Percentiles rank a stretch among this genome's conserved stretches.
These are phyloP conservation scores for Cepaea nemoralis DNA, from an alignment of 1,140 invertebrate genomes.

Conservation along the genomic window DNA sequence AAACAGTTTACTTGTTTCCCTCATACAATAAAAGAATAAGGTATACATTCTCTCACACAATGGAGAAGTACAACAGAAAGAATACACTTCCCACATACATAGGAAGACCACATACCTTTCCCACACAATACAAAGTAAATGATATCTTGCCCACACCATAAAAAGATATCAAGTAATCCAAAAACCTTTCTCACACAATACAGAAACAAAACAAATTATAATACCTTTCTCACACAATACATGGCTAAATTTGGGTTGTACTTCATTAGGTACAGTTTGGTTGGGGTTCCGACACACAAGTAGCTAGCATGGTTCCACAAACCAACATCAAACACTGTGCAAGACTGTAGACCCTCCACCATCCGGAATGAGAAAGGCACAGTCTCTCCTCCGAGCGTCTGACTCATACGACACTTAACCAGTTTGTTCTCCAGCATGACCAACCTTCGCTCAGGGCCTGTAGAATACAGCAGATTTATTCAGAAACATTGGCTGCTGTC, in stretches of 20 bases:
- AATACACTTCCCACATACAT: too few relatives aligned
- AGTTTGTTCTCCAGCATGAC: slow-evolving; percentile 78
- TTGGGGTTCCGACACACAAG: slow-evolving; percentile 79
- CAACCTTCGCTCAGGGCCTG: slow-evolving; percentile 77
- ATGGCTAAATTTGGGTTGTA: slow-evolving; percentile 63
- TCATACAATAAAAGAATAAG: too few relatives aligned
- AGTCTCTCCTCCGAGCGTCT: slow-evolving; percentile 73
- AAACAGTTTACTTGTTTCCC: too few relatives aligned
- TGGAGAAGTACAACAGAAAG: too few relatives aligned
- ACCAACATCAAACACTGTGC: slow-evolving; percentile 77
- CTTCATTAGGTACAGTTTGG: slow-evolving; percentile 75
- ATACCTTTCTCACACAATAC: slow-evolving; percentile 70
- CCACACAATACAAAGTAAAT: too few relatives aligned
- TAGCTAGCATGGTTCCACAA: slow-evolving; percentile 69
- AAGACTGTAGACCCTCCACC: slow-evolving; percentile 74
- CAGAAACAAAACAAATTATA: too few relatives aligned
- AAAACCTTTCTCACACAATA: too few relatives aligned
- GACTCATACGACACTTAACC: slow-evolving; percentile 74
- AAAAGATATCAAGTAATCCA: too few relatives aligned
- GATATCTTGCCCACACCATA: too few relatives aligned
- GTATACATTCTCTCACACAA: too few relatives aligned
- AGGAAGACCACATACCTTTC: too few relatives aligned
- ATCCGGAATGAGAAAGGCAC: slow-evolving; percentile 76
- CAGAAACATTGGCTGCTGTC: too few relatives aligned
- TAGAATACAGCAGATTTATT: neutral